Base-by-base conservation (phyloP, 1,140 invertebrate genomes). In the Temnothorax nylanderi region DNA sequence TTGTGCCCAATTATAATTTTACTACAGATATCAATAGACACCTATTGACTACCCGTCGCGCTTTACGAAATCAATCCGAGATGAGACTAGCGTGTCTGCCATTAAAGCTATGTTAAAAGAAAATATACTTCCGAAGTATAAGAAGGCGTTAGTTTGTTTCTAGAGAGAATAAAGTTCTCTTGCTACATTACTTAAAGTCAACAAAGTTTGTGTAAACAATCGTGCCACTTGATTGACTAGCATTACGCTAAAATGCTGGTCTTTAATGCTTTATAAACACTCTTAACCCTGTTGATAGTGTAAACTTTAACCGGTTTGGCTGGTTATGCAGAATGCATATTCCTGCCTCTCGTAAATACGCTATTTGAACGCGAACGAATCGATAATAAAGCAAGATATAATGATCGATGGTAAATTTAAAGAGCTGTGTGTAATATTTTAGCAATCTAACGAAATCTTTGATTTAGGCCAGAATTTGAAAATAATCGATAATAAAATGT, bases 251-350 rank as follows among this genome's bases (percentile, higher is more conserved):
- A 84, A 84, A 84, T 75, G 54, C 80, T 49, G 67, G 54, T 84
- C 80, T 84, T 84, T 75, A 84, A 84, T 84, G 80, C 80, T 84
- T 84, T 75, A 75, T 84, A 84, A 84, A 84, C 69, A 84, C 54
- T 75, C 71, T 84, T 84, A 74, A 84, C 80, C 69, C 54, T 84
- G 80, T 84, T 84, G 80, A 74, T 84, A 84, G 13, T 75, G 69
- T 75, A 84, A 84, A 84, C 80, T 58, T 58, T 47, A 74, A 21
- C 51, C 69, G 44, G 37, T 82, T 72, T 37, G 37, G 64, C 16
- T 51, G 49, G 69, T 74, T 75, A 64, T 62, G 54, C 80, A 49
- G 54, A 60, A 49, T 75, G 54, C 62, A 49, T 62, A 80, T 54
- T 62, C n/a, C 74, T 60, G 56, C 62, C 11, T 75, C 47, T 62